A percentile compares a stretch with the other conserved stretches of the same genome.
These are phyloP conservation scores for Hirtodrosophila trivittata DNA, from an alignment of 2,888 invertebrate genomes.

Conservation along the genomic window DNA sequence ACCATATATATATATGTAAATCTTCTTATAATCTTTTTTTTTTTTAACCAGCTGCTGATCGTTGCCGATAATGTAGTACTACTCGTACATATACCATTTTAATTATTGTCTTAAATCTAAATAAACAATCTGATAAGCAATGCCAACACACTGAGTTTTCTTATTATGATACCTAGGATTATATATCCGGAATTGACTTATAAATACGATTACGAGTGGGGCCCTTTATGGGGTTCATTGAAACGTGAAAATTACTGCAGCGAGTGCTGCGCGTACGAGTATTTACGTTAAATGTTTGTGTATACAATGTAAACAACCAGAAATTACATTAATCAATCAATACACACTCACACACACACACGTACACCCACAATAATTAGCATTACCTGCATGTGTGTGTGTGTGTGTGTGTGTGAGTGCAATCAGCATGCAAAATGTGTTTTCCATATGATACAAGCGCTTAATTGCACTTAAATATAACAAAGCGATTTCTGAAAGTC, in stretches of 20 bases:
- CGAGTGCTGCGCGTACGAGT: not conserved
- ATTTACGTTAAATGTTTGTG: not conserved
- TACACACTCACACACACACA: conserved; percentile 1
- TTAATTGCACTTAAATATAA: conserved; percentile 1
- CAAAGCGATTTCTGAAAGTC: not conserved
- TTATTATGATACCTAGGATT: conserved; percentile 9
- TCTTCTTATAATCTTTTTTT: not conserved
- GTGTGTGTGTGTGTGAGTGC: conserved; percentile 13
- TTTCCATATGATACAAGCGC: too few relatives aligned
- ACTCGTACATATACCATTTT: conserved; percentile 9
- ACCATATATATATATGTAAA: conserved; percentile 5
- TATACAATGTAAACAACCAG: conserved; percentile 35
- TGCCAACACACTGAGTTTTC: conserved; percentile 35
- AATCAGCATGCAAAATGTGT: conserved; percentile 18
- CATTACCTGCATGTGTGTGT: not conserved
- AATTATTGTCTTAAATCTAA: conserved; percentile 39
- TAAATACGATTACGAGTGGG: not conserved
- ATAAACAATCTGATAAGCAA: conserved; percentile 48
- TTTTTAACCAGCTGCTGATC: conserved; percentile 45
- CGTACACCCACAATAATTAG: not conserved
- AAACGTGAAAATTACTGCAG: conserved; percentile 24
- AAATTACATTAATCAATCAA: conserved; percentile 39
- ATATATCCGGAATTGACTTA: too few relatives aligned
- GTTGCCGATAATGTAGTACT: conserved; percentile 48
- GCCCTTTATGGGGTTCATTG: conserved; percentile 39